Conservation (phyloP, 1,140 invertebrate species). For the Kradibia gibbosae region DNA sequence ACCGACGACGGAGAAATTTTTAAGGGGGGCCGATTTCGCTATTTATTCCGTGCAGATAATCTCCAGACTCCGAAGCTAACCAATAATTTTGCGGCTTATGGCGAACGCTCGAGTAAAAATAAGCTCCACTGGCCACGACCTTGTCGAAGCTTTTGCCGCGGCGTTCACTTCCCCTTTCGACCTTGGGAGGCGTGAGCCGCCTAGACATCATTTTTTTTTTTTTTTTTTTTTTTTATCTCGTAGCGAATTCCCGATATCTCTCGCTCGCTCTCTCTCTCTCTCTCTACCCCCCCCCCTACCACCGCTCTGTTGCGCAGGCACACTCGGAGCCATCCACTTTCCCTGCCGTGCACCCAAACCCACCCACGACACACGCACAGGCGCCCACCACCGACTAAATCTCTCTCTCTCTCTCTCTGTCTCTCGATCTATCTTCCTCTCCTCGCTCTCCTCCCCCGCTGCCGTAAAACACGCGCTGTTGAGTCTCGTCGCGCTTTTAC, state of each 20-base stretch:
- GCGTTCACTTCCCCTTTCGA: conserved; percentile 38
- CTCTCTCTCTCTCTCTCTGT: no score
- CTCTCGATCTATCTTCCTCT: conserved; percentile 10
- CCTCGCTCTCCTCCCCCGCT: conserved; percentile 37
- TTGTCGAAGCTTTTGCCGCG: conserved; percentile 42
- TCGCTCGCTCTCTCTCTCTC: conserved; percentile 2
- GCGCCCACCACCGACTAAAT: no score
- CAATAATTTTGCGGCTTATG: conserved; percentile 28
- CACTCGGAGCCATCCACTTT: no score
- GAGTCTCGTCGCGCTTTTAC: conserved; percentile 43
- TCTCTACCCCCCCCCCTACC: no score
- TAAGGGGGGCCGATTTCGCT: not conserved
- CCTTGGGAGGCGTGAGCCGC: conserved; percentile 19
- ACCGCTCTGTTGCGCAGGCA: no score
- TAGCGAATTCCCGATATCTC: not conserved
- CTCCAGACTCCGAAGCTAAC: not conserved
- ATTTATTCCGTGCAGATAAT: conserved; percentile 12
- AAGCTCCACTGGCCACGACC: conserved; percentile 39
- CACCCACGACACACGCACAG: no score
- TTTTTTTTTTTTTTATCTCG: conserved; percentile 35
- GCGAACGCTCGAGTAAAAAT: conserved; percentile 49
- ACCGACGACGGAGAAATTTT: no score
- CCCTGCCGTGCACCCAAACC: no score
- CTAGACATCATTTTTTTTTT: no score
- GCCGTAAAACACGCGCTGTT: conserved; percentile 38